A percentile compares a stretch with the other conserved stretches of the same genome.
Evolutionary conservation across 2,888 invertebrate genomes (phyloP).

Genomic region (Zygaena filipendulae): DNA sequence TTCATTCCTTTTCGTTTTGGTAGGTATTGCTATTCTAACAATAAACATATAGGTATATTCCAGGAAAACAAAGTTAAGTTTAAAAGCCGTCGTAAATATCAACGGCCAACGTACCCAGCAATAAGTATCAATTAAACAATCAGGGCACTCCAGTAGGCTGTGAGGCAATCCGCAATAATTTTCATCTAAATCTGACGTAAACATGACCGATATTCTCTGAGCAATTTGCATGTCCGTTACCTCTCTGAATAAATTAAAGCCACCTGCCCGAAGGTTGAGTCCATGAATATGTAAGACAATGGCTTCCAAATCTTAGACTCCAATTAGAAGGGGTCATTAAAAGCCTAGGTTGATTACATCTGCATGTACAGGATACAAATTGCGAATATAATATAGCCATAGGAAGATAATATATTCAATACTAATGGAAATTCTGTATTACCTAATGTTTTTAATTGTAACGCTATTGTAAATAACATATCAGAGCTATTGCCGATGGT

Average conservation of each 20-base stretch:
- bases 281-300: slow-evolving; percentile 69
- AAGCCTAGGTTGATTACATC: slow-evolving; percentile 51
- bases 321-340: slow-evolving; percentile 62
- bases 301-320: slow-evolving; percentile 61
- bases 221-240: slow-evolving; percentile 64
- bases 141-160: too few species aligned
- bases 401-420: too few species aligned
- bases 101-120: too few species aligned
- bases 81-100: too few species aligned
- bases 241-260: slow-evolving; percentile 60
- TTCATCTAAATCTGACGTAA: slow-evolving; percentile 61
- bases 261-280: slow-evolving; percentile 49
- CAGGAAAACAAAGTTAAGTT: too few species aligned
- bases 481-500: too few species aligned
- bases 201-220: slow-evolving; percentile 63
- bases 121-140: slow-evolving; percentile 11
- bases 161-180: slow-evolving; percentile 61
- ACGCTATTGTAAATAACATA: too few species aligned
- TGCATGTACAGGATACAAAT: slow-evolving; percentile 31
- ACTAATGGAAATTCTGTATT: too few species aligned
- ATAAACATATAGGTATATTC: neutral
- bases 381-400: slow-evolving; percentile 21
- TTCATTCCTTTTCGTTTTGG: too few species aligned
- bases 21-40: neutral
- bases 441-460: too few species aligned